Conservation (phyloP, 2,888 invertebrate genomes). For the Zaprionus lineosus region DNA sequence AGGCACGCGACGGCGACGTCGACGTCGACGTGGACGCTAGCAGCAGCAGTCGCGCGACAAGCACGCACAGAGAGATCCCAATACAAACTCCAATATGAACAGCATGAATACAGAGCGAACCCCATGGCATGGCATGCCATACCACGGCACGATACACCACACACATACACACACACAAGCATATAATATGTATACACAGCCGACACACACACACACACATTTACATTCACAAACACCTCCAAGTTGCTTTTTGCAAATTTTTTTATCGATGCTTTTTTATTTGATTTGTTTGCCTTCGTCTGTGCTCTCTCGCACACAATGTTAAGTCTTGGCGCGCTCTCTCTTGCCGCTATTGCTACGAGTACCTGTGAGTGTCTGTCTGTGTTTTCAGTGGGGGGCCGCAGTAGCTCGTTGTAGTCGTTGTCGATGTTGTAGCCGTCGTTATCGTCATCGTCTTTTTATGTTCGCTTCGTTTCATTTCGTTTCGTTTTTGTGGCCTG, state of each 20-base stretch:
- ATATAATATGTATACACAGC: no score
- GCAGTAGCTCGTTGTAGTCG: no score
- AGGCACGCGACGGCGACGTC: conserved; percentile 72
- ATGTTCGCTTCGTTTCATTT: conserved; percentile 63
- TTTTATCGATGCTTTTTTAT: conserved; percentile 55
- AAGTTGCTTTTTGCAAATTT: conserved; percentile 67
- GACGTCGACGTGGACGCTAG: conserved; percentile 55
- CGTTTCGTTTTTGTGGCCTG: conserved; percentile 62
- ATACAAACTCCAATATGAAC: conserved; percentile 6
- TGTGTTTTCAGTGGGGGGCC: conserved; percentile 11
- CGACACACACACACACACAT: not conserved
- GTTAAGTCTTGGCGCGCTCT: conserved; percentile 38
- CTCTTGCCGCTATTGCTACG: conserved; percentile 25
- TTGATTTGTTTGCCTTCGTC: conserved; percentile 57
- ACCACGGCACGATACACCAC: conserved; percentile 38
- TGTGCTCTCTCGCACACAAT: conserved; percentile 40
- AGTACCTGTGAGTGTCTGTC: conserved; percentile 19
- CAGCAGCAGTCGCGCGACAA: conserved; percentile 67
- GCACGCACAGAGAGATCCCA: conserved; percentile 50
- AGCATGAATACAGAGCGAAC: conserved; percentile 9
- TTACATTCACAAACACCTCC: conserved; percentile 36
- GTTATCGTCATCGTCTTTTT: conserved; percentile 62
- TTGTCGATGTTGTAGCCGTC: no score
- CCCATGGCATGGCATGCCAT: conserved; percentile 25
- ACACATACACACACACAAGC: conserved; percentile 2